Conservation (phyloP, 2,797 vertebrate genomes). For the Hoplostethus mediterraneus region DNA sequence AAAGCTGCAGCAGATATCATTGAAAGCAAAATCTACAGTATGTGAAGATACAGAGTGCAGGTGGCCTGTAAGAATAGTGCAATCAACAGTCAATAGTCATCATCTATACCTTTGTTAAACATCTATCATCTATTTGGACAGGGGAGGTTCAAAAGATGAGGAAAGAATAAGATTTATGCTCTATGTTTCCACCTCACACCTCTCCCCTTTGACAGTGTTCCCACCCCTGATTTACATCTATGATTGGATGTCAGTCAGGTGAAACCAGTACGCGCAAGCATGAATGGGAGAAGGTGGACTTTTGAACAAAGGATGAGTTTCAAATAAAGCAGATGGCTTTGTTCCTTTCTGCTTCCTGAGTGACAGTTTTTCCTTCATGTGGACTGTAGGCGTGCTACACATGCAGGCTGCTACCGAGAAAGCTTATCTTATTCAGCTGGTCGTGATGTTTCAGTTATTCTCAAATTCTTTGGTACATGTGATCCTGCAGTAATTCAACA, state of each 20-base stretch:
- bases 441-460: too few species aligned
- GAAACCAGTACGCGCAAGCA: neutral
- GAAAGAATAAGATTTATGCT: neutral
- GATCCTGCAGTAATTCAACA: too few species aligned
- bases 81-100: conserved; percentile 8
- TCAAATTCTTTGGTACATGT: too few species aligned
- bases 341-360: neutral
- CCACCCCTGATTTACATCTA: neutral
- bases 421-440: too few species aligned
- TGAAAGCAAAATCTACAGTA: neutral
- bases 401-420: neutral
- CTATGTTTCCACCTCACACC: too few species aligned
- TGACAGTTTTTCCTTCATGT: neutral
- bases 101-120: neutral
- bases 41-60: conserved; percentile 12
- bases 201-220: neutral
- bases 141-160: neutral
- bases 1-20: neutral
- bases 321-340: neutral
- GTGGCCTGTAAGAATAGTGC: neutral
- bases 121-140: conserved; percentile 33
- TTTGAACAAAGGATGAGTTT: conserved; percentile 5
- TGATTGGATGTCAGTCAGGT: conserved; percentile 25
- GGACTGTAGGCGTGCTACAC: neutral
- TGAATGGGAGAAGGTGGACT: conserved; percentile 24